Conservation (phyloP, 2,113 vertebrate genomes). For the Alces alces region DNA sequence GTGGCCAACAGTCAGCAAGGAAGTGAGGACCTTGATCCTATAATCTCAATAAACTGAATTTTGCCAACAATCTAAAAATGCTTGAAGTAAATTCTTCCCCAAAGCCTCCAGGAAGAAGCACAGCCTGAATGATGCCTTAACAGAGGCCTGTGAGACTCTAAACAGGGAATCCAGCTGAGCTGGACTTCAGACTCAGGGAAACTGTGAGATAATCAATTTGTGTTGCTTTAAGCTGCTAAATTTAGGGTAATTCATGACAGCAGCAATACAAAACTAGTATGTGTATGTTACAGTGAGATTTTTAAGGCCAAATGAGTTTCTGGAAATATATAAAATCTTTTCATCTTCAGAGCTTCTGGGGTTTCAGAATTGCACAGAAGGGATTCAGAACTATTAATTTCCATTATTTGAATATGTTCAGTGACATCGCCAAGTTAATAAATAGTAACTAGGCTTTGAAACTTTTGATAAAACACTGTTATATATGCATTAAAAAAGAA, state of each 20-base stretch:
- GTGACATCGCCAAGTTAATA: background rate
- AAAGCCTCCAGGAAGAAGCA: background rate
- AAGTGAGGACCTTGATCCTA: background rate
- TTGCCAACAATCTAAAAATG: background rate
- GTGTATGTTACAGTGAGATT: background rate
- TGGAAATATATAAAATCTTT: background rate
- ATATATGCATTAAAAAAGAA: background rate
- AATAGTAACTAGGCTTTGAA: background rate
- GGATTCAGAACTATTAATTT: background rate
- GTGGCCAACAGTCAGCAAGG: background rate
- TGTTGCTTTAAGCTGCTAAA: background rate
- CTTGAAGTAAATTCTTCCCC: background rate
- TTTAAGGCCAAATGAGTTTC: background rate
- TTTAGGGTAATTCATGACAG: background rate
- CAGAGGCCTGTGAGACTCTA: background rate
- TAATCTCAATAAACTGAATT: background rate
- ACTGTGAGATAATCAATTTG: background rate
- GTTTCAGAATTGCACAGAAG: background rate
- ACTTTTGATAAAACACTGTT: background rate
- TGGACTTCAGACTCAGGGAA: background rate
- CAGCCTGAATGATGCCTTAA: background rate
- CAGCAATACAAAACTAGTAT: background rate
- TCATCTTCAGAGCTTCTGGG: background rate
- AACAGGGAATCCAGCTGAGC: background rate
- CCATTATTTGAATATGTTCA: background rate